Conservation (phyloP, 2,113 vertebrate species). For the Rousettus leschenaultii region DNA sequence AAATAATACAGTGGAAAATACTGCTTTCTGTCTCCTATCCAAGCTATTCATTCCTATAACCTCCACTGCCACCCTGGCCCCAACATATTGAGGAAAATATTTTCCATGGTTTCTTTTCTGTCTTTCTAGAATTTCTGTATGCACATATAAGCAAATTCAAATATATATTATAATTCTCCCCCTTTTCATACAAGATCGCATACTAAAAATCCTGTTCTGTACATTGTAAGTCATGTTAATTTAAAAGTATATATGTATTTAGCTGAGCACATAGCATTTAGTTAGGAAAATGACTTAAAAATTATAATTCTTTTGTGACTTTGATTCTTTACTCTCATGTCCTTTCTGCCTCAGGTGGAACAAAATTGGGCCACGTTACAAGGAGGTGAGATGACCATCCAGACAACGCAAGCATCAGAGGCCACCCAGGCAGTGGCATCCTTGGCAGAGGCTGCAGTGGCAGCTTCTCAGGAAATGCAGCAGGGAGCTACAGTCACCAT, state of each 20-base stretch:
- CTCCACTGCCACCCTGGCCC: background rate
- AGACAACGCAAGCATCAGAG: conserved; percentile 96
- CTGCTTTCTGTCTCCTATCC: background rate
- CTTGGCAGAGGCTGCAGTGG: conserved; percentile 94
- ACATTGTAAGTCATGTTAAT: background rate
- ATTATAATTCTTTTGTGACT: background rate
- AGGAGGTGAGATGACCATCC: conserved; percentile 98
- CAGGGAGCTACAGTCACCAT: conserved; percentile 96
- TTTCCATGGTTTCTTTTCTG: background rate
- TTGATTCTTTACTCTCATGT: background rate
- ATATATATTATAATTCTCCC: background rate
- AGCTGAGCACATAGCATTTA: background rate
- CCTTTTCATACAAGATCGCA: background rate
- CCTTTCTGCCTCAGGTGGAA: conserved; percentile 81
- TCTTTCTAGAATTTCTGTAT: conserved; percentile 28
- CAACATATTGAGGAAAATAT: background rate
- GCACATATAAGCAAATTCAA: conserved; percentile 23
- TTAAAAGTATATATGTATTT: background rate
- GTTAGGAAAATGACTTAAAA: background rate
- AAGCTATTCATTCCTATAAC: background rate
- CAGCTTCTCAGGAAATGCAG: conserved; percentile 96
- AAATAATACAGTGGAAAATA: background rate
- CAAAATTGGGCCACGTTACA: conserved; percentile 98
- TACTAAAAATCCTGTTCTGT: conserved; percentile 3
- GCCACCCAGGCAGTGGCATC: conserved; percentile 98